A percentile compares a stretch with the other conserved stretches of the same genome.
These are phyloP conservation scores for Ruditapes philippinarum DNA, from an alignment of 1,140 invertebrate genomes.

Conservation along the genomic window DNA sequence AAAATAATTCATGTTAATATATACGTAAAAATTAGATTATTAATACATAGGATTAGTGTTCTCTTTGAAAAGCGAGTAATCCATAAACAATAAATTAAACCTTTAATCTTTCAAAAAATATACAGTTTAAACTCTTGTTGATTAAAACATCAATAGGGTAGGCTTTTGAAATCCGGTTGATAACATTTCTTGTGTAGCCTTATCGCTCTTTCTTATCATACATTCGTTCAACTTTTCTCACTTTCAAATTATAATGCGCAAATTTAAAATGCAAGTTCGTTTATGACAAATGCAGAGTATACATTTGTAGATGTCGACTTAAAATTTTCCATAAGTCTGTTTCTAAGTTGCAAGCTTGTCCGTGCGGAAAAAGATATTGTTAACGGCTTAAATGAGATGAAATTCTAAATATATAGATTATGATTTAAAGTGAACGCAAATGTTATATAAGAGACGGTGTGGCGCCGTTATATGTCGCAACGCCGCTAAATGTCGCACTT, in stretches of 20 bases:
- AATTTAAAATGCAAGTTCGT: no score
- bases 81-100: conserved; percentile 2
- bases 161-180: neutral
- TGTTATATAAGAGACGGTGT: no score
- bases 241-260: neutral
- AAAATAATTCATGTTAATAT: neutral
- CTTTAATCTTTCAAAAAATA: neutral
- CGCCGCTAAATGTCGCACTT: no score
- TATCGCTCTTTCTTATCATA: neutral
- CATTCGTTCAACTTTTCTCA: neutral
- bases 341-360: no score
- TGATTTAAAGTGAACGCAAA: no score
- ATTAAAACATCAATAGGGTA: neutral
- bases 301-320: no score
- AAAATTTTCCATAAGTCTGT: no score
- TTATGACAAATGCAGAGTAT: no score
- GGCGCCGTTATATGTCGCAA: no score
- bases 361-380: no score
- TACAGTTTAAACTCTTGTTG: neutral
- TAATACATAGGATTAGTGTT: neutral
- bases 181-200: neutral
- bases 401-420: no score
- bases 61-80: neutral
- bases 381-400: no score
- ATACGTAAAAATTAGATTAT: neutral